Base-by-base conservation (phyloP, 2,113 vertebrate genomes). In the Ceyx cyanopectus region DNA sequence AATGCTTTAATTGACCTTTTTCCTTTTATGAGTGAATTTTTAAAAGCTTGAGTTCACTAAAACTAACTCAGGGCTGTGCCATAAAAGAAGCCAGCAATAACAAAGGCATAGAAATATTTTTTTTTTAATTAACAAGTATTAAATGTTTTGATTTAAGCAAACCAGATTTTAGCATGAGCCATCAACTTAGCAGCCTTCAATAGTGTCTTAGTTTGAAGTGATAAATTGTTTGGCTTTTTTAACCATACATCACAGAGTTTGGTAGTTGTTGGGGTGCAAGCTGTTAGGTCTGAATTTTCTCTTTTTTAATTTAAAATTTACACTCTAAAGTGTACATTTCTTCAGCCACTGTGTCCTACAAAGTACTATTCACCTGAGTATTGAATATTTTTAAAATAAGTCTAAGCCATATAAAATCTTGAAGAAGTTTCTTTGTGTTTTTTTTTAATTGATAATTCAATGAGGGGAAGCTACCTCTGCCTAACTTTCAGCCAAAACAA, bases 141-240 rank as follows among this genome's bases (percentile, higher is more conserved):
- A 82, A 85, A 74, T 87, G 34, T 27, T 58, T 91, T 86, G 45
- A 82, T 56, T 94, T 85, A 96, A 88, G 79, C 40, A 93, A 92
- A 87, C 46, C 61, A 24, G 94, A 89, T 73, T 96, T 92, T 78
- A 66, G 48, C 29, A 50, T 18, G 85, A 91, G 18, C 88, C 80
- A 81, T 62, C 60, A 69, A 43, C 62, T 68, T 11, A 27, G 32
- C 40, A 76, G 68, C 51, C 67, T 63, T 60, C 40, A 72, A n/a
- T 29, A 22, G 9, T 84, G 66, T 62, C 63, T 6, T 67, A 65
- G 41, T 41, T 58, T 57, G 27, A 75, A 85, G 63, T 72, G 0
- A 0, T 51, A n/a, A 62, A 26, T 51, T 51, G 50, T 29, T 54
- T 29, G 51, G 56, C 78, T 87, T 61, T 43, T 74, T 65, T 45